Conservation (phyloP, 2,888 invertebrate species). For the Cordilura impudica region DNA sequence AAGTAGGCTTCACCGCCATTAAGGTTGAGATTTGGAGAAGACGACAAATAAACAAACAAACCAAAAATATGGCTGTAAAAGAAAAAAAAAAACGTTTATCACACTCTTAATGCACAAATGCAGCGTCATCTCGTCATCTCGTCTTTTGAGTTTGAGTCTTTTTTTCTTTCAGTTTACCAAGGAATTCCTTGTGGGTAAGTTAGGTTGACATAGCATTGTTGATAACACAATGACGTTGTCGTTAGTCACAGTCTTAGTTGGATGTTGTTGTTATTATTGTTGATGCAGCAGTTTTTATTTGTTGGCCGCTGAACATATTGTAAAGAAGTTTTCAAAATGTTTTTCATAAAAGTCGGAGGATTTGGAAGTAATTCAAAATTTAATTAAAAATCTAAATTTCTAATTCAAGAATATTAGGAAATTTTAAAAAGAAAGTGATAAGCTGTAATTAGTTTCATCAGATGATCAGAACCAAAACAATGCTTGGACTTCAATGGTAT, state of each 20-base stretch:
- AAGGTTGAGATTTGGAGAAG: slow-evolving; percentile 14
- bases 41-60: slow-evolving; percentile 26
- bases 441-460: too few species aligned
- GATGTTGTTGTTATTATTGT: slow-evolving; percentile 31
- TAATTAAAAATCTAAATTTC: too few species aligned
- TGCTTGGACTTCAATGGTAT: too few species aligned
- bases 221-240: slow-evolving; percentile 64
- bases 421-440: too few species aligned
- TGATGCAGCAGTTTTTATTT: slow-evolving; percentile 35
- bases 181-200: slow-evolving; percentile 65
- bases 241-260: slow-evolving; percentile 59
- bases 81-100: slow-evolving; percentile 57
- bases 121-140: slow-evolving; percentile 58
- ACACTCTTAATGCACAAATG: slow-evolving; percentile 62
- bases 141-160: slow-evolving; percentile 28
- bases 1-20: slow-evolving; percentile 41
- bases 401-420: too few species aligned
- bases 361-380: too few species aligned
- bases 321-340: neutral
- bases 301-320: slow-evolving; percentile 26
- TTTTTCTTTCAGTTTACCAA: slow-evolving; percentile 49
- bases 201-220: slow-evolving; percentile 64
- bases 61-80: slow-evolving; percentile 22
- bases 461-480: too few species aligned
- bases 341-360: too few species aligned